Evolutionary conservation across 2,797 vertebrate species (phyloP).

Genomic region (Platyrinchus mystaceus): DNA sequence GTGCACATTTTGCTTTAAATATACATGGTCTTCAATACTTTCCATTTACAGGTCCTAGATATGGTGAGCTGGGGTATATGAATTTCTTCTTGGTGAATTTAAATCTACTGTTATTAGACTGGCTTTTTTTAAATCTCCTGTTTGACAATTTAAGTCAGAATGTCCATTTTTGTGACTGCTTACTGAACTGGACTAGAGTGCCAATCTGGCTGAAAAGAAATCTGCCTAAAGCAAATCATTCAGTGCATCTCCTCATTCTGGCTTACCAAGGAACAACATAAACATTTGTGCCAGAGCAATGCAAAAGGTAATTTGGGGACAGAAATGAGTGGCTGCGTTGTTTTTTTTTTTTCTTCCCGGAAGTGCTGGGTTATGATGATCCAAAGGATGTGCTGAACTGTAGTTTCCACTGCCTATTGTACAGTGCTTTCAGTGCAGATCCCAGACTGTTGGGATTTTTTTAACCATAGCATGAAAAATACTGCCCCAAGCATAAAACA

Average conservation of each 20-base stretch:
- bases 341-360: neutral
- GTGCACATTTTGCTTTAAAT: neutral
- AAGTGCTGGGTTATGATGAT: neutral
- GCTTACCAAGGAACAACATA: neutral
- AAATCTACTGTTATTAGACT: neutral
- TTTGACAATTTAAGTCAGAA: neutral
- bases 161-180: neutral
- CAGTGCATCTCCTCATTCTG: neutral
- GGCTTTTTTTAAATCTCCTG: neutral
- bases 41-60: neutral
- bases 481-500: neutral
- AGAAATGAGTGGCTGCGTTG: neutral
- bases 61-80: neutral
- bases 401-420: neutral
- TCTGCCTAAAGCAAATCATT: neutral
- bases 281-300: neutral
- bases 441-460: neutral
- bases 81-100: neutral
- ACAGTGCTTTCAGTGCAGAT: neutral
- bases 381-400: neutral
- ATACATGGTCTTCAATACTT: neutral
- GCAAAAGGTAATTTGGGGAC: neutral
- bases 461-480: neutral
- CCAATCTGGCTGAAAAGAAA: neutral
- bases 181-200: neutral